phyloP scores from a whole-genome alignment of 2,888 invertebrate species.

The Pasiphila rectangulata region DNA sequence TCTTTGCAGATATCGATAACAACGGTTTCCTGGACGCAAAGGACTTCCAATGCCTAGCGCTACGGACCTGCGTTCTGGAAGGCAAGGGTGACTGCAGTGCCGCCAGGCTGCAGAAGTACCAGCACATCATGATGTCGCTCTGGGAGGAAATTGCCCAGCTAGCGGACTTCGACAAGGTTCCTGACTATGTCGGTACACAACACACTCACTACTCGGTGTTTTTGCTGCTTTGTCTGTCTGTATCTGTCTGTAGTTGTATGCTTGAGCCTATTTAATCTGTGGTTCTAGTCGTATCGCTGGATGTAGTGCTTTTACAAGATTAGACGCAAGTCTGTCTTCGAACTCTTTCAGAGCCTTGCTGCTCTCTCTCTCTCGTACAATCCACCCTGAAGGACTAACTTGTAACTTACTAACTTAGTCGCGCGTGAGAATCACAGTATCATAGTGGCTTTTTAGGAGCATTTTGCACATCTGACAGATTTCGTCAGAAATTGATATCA shows the following conservation, averaged over 20 bases:
- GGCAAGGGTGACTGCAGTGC: slow-evolving; percentile 90
- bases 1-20: slow-evolving; percentile 87
- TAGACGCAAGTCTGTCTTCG: no score
- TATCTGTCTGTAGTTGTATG: neutral
- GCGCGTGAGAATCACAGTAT: no score
- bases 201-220: slow-evolving; percentile 42
- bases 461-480: no score
- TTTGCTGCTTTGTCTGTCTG: slow-evolving; percentile 40
- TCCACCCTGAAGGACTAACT: no score
- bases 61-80: slow-evolving; percentile 89
- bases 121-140: slow-evolving; percentile 90
- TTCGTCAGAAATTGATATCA: no score
- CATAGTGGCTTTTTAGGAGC: no score
- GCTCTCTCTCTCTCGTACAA: slow-evolving; percentile 23
- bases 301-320: no score
- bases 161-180: slow-evolving; percentile 93
- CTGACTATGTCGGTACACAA: slow-evolving; percentile 75
- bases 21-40: slow-evolving; percentile 90
- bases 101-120: slow-evolving; percentile 87
- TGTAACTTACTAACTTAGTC: no score
- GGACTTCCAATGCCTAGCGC: slow-evolving; percentile 91
- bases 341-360: no score
- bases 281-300: no score
- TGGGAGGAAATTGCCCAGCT: slow-evolving; percentile 93
- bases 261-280: no score